Evolutionary conservation across 2,797 vertebrate species (phyloP).

Genomic region (Uromys caudimaculatus): DNA sequence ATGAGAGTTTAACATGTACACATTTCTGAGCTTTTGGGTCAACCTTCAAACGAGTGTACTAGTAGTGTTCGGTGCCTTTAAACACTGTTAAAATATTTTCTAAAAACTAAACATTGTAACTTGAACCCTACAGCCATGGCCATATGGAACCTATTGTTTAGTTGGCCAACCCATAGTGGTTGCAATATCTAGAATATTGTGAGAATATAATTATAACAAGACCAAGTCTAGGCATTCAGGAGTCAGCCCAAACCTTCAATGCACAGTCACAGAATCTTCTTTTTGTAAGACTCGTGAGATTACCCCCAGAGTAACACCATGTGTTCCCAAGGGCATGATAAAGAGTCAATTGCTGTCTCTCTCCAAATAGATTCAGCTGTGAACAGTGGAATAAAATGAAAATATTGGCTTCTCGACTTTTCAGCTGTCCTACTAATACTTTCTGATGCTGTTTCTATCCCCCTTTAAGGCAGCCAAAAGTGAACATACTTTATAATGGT

Average conservation of each 20-base stretch:
- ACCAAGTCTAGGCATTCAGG: constrained; percentile 21
- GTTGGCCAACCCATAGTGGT: constrained; percentile 29
- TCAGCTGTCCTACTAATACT: constrained; percentile 55
- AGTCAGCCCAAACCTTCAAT: constrained; percentile 30
- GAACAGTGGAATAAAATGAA: constrained; percentile 68
- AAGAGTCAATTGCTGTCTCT: constrained; percentile 33
- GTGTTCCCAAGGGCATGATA: constrained; percentile 50
- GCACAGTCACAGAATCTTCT: constrained; percentile 45
- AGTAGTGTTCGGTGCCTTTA: not conserved
- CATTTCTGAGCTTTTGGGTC: constrained; percentile 3
- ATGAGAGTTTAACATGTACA: constrained; percentile 35
- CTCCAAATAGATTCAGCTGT: constrained; percentile 41
- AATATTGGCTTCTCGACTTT: constrained; percentile 58
- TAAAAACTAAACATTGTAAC: constrained; percentile 28
- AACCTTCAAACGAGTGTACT: not conserved
- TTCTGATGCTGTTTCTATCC: constrained; percentile 38
- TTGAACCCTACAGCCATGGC: constrained; percentile 23
- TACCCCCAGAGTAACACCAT: constrained; percentile 51
- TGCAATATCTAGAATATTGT: constrained; percentile 59
- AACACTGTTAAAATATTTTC: constrained; percentile 16
- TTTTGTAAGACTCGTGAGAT: constrained; percentile 58
- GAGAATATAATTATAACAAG: constrained; percentile 42
- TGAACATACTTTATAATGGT: constrained; percentile 44
- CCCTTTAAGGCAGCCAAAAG: constrained; percentile 22
- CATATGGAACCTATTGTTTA: constrained; percentile 59